Conservation (phyloP, 2,797 vertebrate species). For the Spinus olivaceus region DNA sequence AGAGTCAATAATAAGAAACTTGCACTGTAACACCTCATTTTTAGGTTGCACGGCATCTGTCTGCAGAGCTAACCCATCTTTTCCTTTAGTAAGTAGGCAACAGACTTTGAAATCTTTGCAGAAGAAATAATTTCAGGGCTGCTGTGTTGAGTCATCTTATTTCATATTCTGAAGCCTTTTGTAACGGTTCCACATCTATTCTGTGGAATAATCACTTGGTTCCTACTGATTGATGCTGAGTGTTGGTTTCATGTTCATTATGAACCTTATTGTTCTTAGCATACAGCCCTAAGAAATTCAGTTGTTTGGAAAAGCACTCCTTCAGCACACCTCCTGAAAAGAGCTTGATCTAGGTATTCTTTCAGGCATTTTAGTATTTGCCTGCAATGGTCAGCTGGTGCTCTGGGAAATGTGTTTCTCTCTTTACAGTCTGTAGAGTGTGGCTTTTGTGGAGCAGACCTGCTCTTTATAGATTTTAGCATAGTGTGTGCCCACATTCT, state of each 20-base stretch:
- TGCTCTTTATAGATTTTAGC: background rate
- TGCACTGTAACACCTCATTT: background rate
- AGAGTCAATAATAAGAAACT: background rate
- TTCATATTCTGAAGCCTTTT: background rate
- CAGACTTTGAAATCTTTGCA: background rate
- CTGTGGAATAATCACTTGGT: background rate
- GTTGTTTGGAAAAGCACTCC: background rate
- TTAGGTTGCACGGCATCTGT: background rate
- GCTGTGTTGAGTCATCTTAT: background rate
- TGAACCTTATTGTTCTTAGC: background rate
- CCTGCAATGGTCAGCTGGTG: background rate
- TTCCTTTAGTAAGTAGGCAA: background rate
- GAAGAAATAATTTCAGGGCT: background rate
- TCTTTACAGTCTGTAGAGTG: background rate
- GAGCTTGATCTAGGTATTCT: background rate
- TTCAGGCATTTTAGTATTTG: background rate
- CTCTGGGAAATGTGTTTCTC: background rate
- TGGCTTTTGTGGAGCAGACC: background rate
- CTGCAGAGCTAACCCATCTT: background rate
- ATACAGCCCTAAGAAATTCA: background rate
- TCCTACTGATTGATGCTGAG: background rate
- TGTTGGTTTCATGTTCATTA: background rate
- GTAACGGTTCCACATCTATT: background rate
- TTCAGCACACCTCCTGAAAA: background rate
- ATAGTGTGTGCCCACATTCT: background rate